phyloP scores from a whole-genome alignment of 2,797 vertebrate genomes.

The Epinephelus awoara region DNA sequence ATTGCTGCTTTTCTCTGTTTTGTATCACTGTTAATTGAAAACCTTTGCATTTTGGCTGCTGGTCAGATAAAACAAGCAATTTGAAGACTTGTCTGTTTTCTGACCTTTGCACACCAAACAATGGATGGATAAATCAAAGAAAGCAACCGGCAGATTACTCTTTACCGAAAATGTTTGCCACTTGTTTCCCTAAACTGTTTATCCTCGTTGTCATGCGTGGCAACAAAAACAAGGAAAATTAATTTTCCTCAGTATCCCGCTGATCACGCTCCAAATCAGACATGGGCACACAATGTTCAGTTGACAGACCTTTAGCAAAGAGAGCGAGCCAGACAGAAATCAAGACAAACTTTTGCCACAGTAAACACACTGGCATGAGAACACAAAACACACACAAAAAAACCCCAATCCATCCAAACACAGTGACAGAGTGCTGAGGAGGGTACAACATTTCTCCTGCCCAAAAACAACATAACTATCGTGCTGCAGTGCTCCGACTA shows the following conservation, averaged over 20 bases:
- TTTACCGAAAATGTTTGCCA: not conserved
- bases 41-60: too few species aligned
- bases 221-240: not conserved
- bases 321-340: not conserved
- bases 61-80: too few species aligned
- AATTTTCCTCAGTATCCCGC: not conserved
- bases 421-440: constrained; percentile 27
- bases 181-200: not conserved
- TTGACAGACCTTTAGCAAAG: constrained; percentile 35
- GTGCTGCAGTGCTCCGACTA: constrained; percentile 10
- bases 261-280: constrained; percentile 19
- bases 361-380: constrained; percentile 27
- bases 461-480: constrained; percentile 32
- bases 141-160: not conserved
- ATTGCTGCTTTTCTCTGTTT: not conserved
- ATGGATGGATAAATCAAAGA: not conserved
- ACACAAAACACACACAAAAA: constrained; percentile 21
- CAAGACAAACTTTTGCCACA: constrained; percentile 27
- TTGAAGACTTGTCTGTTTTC: not conserved
- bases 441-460: constrained; percentile 12
- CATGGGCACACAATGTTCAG: constrained; percentile 8
- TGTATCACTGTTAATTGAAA: not conserved
- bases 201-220: not conserved
- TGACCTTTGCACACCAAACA: not conserved
- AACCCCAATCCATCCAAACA: constrained; percentile 14